These are phyloP conservation scores for Autographa gamma DNA, from an alignment of 2,888 invertebrate genomes.

Conservation along the genomic window DNA sequence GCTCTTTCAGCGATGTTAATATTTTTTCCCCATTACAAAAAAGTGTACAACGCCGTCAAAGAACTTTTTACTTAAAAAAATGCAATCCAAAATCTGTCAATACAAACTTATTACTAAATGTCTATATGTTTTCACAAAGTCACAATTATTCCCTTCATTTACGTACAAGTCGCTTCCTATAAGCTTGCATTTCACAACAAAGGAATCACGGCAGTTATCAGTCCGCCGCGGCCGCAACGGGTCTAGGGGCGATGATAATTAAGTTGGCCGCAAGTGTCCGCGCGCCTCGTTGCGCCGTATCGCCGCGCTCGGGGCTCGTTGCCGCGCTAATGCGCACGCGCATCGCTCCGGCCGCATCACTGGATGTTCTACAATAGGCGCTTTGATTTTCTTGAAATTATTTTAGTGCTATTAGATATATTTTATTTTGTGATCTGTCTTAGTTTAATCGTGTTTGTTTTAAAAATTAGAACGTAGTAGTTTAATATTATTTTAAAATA, in stretches of 20 bases:
- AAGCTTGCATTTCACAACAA: slow-evolving; percentile 36
- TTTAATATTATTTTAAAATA: too few relatives aligned
- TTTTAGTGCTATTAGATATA: too few relatives aligned
- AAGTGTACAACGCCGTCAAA: too few relatives aligned
- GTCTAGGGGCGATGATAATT: slow-evolving; percentile 74
- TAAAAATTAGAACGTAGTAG: too few relatives aligned
- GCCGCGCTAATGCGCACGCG: slow-evolving; percentile 71
- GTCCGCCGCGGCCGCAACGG: slow-evolving; percentile 64
- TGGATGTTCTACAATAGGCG: slow-evolving; percentile 60
- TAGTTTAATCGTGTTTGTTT: too few relatives aligned
- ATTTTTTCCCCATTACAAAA: too few relatives aligned
- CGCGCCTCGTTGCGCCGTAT: slow-evolving; percentile 64
- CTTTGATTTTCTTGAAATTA: neutral
- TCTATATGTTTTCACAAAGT: neutral
- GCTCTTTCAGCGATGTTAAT: too few relatives aligned
- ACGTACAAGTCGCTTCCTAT: slow-evolving; percentile 10
- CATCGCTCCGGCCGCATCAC: slow-evolving; percentile 59
- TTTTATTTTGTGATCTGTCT: too few relatives aligned
- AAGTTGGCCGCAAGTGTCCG: slow-evolving; percentile 67
- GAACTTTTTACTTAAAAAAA: too few relatives aligned
- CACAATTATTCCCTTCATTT: slow-evolving; percentile 3
- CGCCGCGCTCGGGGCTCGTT: slow-evolving; percentile 72
- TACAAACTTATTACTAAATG: too few relatives aligned
- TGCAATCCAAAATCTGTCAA: too few relatives aligned
- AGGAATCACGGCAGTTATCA: slow-evolving; percentile 45